Evolutionary conservation across 2,797 vertebrate genomes (phyloP), one percentile per base, ranked within the genome.

Genomic region (Alosa sapidissima): DNA sequence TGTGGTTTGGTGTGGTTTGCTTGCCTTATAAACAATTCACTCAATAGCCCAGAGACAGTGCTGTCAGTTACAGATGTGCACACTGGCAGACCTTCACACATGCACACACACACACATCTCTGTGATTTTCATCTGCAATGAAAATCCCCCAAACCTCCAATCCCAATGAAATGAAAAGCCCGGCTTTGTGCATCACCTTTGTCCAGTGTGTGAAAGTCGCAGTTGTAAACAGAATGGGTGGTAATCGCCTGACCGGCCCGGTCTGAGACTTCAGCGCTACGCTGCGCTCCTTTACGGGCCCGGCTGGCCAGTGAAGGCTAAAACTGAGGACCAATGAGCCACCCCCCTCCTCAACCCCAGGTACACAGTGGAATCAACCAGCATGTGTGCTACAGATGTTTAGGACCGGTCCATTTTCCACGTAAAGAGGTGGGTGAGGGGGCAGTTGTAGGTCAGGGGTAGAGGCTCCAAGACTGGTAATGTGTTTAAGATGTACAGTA

Each of bases 341-440:
- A 19, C 36, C 36, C 72, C 41, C 41, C 4, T 21, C 14, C 41
- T 5, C 41, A 78, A 14, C 41, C 72, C 72, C 36, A 78, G 72
- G 16, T 78, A 72, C 72, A 78, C 16, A 78, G 21, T 78, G 72
- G 72, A 78, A 78, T 16, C 16, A 21, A 36, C 72, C 16, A 19
- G 19, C 72, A 78, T 78, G 72, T 78, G 72, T 78, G 5, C 72
- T 78, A 78, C 72, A 78, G 41, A 78, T 78, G 41, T 78, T 78
- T 41, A 14, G 41, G 72, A 78, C 72, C 9, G 41, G 72, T 78
- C 72, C 72, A 78, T 78, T 47, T 78, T 78, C 36, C 41, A 78
- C 41, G 36, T 41, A 21, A 47, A 21, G 58, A 21, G 36, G 60
- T 60, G 60, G 72, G 72, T 13, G 65, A 5, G 5, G 68, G 68